phyloP scores from a whole-genome alignment of 2,888 invertebrate genomes.

The Lissocephala sabroskyi region DNA sequence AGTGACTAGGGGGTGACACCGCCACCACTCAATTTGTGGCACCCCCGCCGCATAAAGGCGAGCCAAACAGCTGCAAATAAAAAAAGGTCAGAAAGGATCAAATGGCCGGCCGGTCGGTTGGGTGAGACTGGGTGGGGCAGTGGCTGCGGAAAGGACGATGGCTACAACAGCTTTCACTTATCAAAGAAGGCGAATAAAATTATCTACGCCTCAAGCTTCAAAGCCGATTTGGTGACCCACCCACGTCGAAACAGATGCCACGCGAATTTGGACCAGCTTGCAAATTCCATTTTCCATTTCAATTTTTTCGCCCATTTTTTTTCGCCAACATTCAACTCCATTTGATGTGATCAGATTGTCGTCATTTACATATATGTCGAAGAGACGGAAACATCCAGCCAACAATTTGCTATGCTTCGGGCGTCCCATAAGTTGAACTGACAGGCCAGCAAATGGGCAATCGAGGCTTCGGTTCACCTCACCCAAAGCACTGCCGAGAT shows the following conservation, averaged over 20 bases:
- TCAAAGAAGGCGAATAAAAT: constrained; percentile 47
- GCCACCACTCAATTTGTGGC: constrained; percentile 54
- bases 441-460: too few relatives aligned
- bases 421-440: too few relatives aligned
- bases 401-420: too few relatives aligned
- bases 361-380: too few relatives aligned
- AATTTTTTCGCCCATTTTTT: too few relatives aligned
- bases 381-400: too few relatives aligned
- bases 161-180: constrained; percentile 40
- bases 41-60: constrained; percentile 33
- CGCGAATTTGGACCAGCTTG: background rate
- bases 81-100: constrained; percentile 26
- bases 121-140: too few relatives aligned
- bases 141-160: constrained; percentile 17
- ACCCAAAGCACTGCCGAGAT: too few relatives aligned
- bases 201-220: constrained; percentile 62
- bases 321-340: too few relatives aligned
- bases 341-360: too few relatives aligned
- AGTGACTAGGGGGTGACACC: background rate
- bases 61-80: constrained; percentile 14
- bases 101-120: constrained; percentile 11
- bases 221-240: constrained; percentile 33
- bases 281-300: background rate
- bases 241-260: background rate
- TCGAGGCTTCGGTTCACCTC: too few relatives aligned